Conservation (phyloP, 2,888 invertebrate species). For the Strigamia transsilvanica region DNA sequence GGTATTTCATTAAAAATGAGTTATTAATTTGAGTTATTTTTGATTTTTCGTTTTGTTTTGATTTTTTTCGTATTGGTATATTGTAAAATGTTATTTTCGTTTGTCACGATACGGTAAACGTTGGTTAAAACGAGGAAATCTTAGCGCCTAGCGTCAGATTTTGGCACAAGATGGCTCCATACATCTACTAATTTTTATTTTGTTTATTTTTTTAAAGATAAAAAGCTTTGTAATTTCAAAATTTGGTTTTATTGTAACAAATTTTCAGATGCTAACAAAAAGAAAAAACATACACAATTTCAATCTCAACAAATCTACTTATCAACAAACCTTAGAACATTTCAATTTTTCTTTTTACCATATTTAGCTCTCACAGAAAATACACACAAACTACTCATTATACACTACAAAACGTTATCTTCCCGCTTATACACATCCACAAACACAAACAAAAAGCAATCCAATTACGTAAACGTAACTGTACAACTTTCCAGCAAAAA, state of each 20-base stretch:
- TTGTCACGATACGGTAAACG: too few species aligned
- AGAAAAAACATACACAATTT: background rate
- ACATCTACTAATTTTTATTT: too few species aligned
- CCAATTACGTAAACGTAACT: background rate
- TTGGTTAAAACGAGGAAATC: too few species aligned
- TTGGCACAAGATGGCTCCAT: too few species aligned
- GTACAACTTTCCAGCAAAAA: background rate
- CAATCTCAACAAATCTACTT: background rate
- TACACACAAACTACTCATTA: background rate
- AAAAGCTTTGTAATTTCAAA: background rate
- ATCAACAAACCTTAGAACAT: background rate
- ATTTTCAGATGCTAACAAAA: constrained; percentile 35
- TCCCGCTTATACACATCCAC: background rate
- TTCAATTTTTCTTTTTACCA: too few species aligned
- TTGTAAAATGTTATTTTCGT: too few species aligned
- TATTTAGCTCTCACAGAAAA: background rate
- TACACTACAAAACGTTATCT: background rate
- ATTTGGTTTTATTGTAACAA: constrained; percentile 26
- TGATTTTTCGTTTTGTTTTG: too few species aligned
- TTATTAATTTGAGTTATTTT: too few species aligned
- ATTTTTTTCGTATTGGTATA: too few species aligned
- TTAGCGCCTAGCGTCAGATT: too few species aligned
- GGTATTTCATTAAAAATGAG: too few species aligned
- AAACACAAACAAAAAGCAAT: constrained; percentile 1
- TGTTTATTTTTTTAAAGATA: background rate